Evolutionary conservation across 53 echinoderm and acorn worm species (phyloP).

Genomic region (Hippasteria phrygiana): DNA sequence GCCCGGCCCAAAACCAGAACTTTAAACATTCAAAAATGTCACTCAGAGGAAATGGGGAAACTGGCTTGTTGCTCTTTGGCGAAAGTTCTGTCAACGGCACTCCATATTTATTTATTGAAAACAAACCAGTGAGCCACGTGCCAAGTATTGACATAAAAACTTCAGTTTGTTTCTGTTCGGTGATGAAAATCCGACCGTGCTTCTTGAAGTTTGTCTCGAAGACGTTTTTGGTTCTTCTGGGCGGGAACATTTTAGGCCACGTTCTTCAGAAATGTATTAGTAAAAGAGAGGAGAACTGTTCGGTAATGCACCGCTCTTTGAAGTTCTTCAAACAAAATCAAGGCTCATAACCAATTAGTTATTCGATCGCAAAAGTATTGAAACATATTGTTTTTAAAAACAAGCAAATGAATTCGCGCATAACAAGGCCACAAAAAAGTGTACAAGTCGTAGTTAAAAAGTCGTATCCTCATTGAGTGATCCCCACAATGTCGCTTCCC

Average conservation of each 20-base stretch:
- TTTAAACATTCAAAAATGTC: constrained; percentile 2
- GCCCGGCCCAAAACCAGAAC: not conserved
- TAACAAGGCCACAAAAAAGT: too few species aligned
- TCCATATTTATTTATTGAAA: constrained; percentile 43
- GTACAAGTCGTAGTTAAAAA: too few species aligned
- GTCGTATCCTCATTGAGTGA: too few species aligned
- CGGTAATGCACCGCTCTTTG: too few species aligned
- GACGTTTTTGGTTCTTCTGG: not conserved
- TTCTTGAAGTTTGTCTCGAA: not conserved
- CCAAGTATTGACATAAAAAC: constrained; percentile 42
- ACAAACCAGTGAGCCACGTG: constrained; percentile 38
- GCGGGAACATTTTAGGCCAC: not conserved
- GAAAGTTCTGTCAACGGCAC: constrained; percentile 19
- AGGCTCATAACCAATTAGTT: too few species aligned
- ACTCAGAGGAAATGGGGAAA: not conserved
- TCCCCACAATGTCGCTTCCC: too few species aligned
- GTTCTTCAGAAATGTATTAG: not conserved
- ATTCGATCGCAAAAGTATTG: too few species aligned
- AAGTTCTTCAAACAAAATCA: too few species aligned
- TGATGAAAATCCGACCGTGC: constrained; percentile 29
- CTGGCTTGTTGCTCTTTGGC: not conserved
- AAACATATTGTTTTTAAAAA: too few species aligned
- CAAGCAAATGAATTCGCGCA: too few species aligned
- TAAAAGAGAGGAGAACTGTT: too few species aligned
- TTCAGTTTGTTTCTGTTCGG: constrained; percentile 31